These are phyloP conservation scores for Lutra lutra DNA, from an alignment of 2,797 vertebrate genomes.

Conservation along the genomic window DNA sequence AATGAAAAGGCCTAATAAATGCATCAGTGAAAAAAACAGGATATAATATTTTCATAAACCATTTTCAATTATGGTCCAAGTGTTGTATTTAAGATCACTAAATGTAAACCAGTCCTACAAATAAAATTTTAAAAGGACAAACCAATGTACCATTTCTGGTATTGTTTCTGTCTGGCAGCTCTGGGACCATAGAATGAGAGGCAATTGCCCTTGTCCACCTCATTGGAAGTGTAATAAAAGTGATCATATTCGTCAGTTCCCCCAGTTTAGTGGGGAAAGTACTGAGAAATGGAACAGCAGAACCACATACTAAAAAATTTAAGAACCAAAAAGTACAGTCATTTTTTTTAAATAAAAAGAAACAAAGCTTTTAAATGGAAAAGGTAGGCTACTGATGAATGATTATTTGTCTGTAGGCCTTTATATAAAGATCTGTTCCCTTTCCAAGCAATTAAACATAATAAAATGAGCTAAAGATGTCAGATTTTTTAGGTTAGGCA, in stretches of 20 bases:
- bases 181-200: not conserved
- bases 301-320: not conserved
- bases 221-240: not conserved
- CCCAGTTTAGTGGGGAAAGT: not conserved
- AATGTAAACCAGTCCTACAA: not conserved
- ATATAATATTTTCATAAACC: not conserved
- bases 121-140: conserved; percentile 53
- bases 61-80: conserved; percentile 32
- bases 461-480: conserved; percentile 41
- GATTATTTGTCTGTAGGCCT: not conserved
- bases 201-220: not conserved
- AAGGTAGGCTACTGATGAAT: not conserved
- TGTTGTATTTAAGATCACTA: conserved; percentile 11
- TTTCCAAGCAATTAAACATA: conserved; percentile 8
- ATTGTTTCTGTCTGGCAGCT: not conserved
- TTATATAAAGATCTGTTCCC: conserved; percentile 8
- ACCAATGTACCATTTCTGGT: not conserved
- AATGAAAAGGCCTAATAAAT: not conserved
- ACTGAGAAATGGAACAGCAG: not conserved
- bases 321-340: not conserved
- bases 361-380: conserved; percentile 29
- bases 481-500: conserved; percentile 31
- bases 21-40: not conserved
- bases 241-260: not conserved
- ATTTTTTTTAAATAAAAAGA: not conserved